Percentiles rank a stretch among this genome's conserved stretches.
phyloP scores from a whole-genome alignment of 2,888 invertebrate species.

The Catocala nupta region DNA sequence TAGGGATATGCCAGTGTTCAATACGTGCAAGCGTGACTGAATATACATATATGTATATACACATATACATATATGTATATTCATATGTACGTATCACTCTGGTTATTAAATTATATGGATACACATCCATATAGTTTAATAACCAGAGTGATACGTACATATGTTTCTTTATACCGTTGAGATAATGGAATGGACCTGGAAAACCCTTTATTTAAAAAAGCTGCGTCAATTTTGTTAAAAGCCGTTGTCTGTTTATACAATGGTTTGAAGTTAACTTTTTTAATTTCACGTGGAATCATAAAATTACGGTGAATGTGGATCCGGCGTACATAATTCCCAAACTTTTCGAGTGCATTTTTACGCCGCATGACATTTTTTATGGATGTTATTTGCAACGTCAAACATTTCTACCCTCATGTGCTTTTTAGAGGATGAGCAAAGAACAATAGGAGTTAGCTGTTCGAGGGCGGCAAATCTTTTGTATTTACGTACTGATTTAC shows the following conservation, averaged over 20 bases:
- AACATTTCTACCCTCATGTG: neutral
- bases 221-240: neutral
- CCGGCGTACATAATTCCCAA: neutral
- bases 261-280: conserved; percentile 9
- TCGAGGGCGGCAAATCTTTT: neutral
- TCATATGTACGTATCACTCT: no score
- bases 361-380: conserved; percentile 4
- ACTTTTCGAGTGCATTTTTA: conserved; percentile 3
- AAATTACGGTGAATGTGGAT: conserved; percentile 8
- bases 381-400: conserved; percentile 2
- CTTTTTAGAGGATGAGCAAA: neutral
- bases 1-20: no score
- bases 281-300: conserved; percentile 11
- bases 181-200: no score
- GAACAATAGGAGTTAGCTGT: neutral
- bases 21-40: no score
- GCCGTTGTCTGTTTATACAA: conserved; percentile 6
- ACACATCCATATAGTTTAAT: no score
- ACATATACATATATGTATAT: no score
- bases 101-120: no score
- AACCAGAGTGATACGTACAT: no score
- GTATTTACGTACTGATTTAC: no score
- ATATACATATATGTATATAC: no score
- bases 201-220: neutral
- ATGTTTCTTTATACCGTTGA: no score